Base-by-base conservation (phyloP, 2,113 vertebrate species). In the Corythoichthys haematopterus region DNA sequence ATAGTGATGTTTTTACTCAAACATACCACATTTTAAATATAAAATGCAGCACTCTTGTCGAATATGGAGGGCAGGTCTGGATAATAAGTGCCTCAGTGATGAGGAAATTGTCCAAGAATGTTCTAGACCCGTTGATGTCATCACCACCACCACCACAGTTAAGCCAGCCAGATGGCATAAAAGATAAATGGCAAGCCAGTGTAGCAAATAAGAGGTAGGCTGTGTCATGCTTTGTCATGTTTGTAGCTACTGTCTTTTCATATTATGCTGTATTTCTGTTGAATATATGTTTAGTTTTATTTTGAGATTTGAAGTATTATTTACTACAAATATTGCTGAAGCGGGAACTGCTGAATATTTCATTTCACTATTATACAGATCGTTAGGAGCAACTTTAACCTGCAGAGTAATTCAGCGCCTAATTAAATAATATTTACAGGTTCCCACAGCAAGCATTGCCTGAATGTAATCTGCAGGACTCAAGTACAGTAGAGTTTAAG, bases 91-190 rank as follows among this genome's bases (percentile, higher is more conserved):
- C 80, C 76, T 75, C 48, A 6, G 77, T 9, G 37, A 75, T 84
- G 83, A 90, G 63, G 68, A 48, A 79, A 85, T 77, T 13, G 37
- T 68, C 0, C n/a, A 77, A 66, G 84, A 90, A 90, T 88, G 84
- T 78, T 76, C 83, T 74, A 70, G 15, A 83, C 75, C 70, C 58
- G 75, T 80, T 85, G 88, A 89, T 75, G 84, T 90, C 82, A 88
- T 89, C 82, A 87, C 66, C 70, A 4, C 45, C 70, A 4, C 45
- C 15, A 37, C 83, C 55, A 69, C 47, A 59, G 62, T 76, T 69
- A 69, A 80, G 76, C 77, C 76, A 74, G 70, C 80, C 80, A 87
- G 75, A 86, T 85, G 87, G 84, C 81, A 80, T 58, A 68, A 66
- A 43, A 71, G 72, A 66, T 68, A 59, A 57, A 74, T 20, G 5